Conservation (phyloP, 2,888 invertebrate genomes). For the Gastracanthus pulcherrimus region DNA sequence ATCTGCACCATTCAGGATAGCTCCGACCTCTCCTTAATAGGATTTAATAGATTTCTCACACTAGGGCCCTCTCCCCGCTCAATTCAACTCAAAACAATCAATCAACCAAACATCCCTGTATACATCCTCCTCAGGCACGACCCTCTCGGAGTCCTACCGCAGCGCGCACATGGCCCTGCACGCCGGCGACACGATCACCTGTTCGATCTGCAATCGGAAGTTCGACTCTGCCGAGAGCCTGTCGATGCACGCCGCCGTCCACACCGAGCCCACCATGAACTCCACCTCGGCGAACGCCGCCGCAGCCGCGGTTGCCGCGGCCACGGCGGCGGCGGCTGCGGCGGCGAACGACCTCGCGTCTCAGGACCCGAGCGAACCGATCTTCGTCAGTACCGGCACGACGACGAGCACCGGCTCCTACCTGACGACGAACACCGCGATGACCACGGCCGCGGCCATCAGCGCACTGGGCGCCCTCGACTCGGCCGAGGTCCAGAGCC, state of each 20-base stretch:
- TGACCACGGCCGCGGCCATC: neutral
- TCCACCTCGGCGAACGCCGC: constrained; percentile 58
- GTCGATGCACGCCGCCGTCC: constrained; percentile 87
- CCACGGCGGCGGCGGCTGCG: neutral
- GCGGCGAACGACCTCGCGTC: neutral
- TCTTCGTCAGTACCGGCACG: neutral
- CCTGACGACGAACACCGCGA: neutral
- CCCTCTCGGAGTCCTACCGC: constrained; percentile 78
- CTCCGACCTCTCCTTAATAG: too few relatives aligned
- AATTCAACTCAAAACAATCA: too few relatives aligned
- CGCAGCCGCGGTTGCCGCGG: neutral
- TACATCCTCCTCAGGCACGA: too few relatives aligned
- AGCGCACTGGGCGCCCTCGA: neutral
- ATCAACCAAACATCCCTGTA: too few relatives aligned
- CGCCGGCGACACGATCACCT: constrained; percentile 79
- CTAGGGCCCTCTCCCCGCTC: too few relatives aligned
- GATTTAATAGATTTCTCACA: too few relatives aligned
- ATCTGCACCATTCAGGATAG: too few relatives aligned
- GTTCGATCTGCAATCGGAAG: constrained; percentile 86
- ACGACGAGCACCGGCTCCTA: neutral
- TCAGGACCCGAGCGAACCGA: neutral
- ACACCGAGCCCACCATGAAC: constrained; percentile 72
- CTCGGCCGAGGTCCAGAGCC: constrained; percentile 52
- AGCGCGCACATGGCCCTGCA: constrained; percentile 85
- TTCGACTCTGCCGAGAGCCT: constrained; percentile 83